Percentiles rank a stretch among this genome's conserved stretches.
Conservation (phyloP, 2,888 invertebrate species). For the Chaetoderma sp. region DNA sequence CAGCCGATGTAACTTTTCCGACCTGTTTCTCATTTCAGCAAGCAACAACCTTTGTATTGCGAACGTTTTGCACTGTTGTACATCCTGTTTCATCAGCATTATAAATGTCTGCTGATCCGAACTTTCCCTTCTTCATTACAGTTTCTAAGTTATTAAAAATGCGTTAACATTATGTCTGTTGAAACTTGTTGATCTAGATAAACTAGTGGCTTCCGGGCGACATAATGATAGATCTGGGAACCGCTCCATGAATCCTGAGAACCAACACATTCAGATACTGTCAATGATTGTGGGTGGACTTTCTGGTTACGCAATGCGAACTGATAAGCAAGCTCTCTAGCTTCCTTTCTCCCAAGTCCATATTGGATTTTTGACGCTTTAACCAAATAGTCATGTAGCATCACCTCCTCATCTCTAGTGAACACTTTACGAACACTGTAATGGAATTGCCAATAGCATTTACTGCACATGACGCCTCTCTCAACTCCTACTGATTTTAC, state of each 20-base stretch:
- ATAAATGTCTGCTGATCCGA: not conserved
- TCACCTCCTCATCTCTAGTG: too few relatives aligned
- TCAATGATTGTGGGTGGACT: too few relatives aligned
- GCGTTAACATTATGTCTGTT: conserved; percentile 27
- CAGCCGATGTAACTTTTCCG: conserved; percentile 15
- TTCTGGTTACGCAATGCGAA: too few relatives aligned
- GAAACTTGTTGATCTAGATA: conserved; percentile 33
- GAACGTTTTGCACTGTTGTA: conserved; percentile 25
- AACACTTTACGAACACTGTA: too few relatives aligned
- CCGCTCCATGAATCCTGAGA: conserved; percentile 24
- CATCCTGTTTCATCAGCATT: conserved; percentile 13
- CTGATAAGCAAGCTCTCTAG: too few relatives aligned
- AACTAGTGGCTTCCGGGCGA: conserved; percentile 36
- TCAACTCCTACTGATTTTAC: too few relatives aligned
- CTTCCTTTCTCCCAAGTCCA: too few relatives aligned
- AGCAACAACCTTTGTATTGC: conserved; percentile 18
- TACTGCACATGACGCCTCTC: too few relatives aligned
- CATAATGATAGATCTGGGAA: conserved; percentile 26
- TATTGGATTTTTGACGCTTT: too few relatives aligned
- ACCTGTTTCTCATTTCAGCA: conserved; percentile 3
- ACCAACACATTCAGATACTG: too few relatives aligned
- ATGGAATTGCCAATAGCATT: too few relatives aligned
- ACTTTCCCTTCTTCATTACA: conserved; percentile 7
- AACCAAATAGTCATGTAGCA: too few relatives aligned
- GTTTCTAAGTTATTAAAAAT: conserved; percentile 23